Conservation (phyloP, 2,797 vertebrate genomes). For the Chelidonichthys spinosus region DNA sequence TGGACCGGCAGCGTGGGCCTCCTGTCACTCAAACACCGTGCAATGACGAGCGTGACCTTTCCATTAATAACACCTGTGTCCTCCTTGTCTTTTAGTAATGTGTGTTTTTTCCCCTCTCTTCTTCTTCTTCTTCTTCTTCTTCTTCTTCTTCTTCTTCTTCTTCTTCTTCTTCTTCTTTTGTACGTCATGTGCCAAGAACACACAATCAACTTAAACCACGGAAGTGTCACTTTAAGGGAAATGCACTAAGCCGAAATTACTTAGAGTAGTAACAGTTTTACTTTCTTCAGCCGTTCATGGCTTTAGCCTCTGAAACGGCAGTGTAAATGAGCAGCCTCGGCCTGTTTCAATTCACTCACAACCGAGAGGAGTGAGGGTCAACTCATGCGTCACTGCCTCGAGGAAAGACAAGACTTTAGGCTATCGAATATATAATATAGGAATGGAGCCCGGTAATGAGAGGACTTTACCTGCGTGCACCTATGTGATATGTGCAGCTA, state of each 20-base stretch:
- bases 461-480: constrained; percentile 23
- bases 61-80: constrained; percentile 46
- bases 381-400: constrained; percentile 16
- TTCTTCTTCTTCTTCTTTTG: too few relatives aligned
- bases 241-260: neutral
- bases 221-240: neutral
- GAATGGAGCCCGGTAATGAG: neutral
- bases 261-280: neutral
- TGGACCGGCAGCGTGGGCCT: constrained; percentile 49
- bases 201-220: constrained; percentile 4
- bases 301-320: constrained; percentile 56
- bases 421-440: neutral
- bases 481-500: constrained; percentile 16
- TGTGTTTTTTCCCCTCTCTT: neutral
- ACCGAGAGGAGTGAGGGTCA: constrained; percentile 24
- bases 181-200: constrained; percentile 12
- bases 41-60: constrained; percentile 65
- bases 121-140: too few relatives aligned
- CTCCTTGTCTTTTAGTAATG: constrained; percentile 26
- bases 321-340: constrained; percentile 55
- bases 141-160: too few relatives aligned
- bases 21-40: constrained; percentile 54
- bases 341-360: constrained; percentile 45
- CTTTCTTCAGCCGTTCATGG: constrained; percentile 40
- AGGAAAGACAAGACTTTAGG: constrained; percentile 1